Evolutionary conservation across 1,140 invertebrate genomes (phyloP).

Genomic region (Sarcophaga bullata): DNA sequence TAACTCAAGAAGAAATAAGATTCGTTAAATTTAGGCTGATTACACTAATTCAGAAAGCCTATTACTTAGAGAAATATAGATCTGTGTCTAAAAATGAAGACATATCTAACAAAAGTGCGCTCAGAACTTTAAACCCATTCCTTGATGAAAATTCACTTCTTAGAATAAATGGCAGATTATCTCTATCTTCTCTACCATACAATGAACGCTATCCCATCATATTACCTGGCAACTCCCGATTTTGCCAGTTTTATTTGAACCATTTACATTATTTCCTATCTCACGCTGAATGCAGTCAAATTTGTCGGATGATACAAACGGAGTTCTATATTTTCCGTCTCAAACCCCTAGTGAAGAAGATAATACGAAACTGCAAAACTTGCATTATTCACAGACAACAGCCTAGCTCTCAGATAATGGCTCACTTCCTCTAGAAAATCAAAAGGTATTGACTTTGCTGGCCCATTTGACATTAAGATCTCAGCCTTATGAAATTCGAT

Average conservation of each 20-base stretch:
- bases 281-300: too few relatives aligned
- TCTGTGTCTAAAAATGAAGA: too few relatives aligned
- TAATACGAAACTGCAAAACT: not conserved
- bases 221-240: conserved; percentile 12
- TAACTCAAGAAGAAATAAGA: not conserved
- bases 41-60: too few relatives aligned
- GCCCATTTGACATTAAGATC: not conserved
- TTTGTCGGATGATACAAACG: too few relatives aligned
- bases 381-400: not conserved
- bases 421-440: not conserved
- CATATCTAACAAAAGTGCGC: conserved; percentile 24
- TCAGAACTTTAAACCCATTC: conserved; percentile 12
- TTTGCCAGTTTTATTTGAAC: conserved; percentile 2
- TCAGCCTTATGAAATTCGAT: not conserved
- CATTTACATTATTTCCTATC: too few relatives aligned
- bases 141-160: too few relatives aligned
- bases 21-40: not conserved
- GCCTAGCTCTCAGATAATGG: not conserved
- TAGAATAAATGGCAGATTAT: too few relatives aligned
- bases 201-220: conserved; percentile 13
- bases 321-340: too few relatives aligned
- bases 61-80: too few relatives aligned
- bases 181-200: too few relatives aligned
- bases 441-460: not conserved
- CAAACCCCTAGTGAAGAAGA: too few relatives aligned